phyloP scores from a whole-genome alignment of 2,113 vertebrate genomes.

The Heterotis niloticus region DNA sequence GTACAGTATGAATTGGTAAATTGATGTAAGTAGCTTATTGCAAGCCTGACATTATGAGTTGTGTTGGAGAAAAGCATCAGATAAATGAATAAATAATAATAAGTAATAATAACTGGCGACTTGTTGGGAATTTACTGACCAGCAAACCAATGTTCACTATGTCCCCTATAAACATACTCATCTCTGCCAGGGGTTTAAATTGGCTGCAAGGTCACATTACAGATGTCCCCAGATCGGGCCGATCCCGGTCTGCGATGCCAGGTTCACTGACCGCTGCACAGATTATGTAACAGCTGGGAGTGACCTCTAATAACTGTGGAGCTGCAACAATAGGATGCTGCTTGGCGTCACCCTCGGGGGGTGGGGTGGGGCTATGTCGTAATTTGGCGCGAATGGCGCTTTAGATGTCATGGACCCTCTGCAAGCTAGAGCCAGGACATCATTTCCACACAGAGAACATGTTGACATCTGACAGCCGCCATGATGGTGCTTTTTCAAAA shows the following conservation, averaged over 20 bases:
- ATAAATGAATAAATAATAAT: too few relatives aligned
- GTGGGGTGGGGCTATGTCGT: too few relatives aligned
- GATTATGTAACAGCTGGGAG: not conserved
- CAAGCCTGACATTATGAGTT: too few relatives aligned
- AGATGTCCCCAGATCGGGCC: not conserved
- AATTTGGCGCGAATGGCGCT: not conserved
- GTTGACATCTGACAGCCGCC: not conserved
- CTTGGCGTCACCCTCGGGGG: not conserved
- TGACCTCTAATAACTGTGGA: not conserved
- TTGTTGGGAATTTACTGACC: not conserved
- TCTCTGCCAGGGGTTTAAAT: not conserved
- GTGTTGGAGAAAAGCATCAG: too few relatives aligned
- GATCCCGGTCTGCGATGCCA: not conserved
- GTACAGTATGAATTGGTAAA: too few relatives aligned
- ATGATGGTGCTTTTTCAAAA: not conserved
- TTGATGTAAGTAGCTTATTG: too few relatives aligned
- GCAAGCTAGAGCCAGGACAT: not conserved
- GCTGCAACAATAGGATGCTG: not conserved
- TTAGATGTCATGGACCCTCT: not conserved
- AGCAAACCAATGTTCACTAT: not conserved
- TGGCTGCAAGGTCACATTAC: not conserved
- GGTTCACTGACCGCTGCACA: not conserved
- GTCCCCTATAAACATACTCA: not conserved
- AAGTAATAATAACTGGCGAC: conserved; percentile 1
- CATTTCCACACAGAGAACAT: not conserved